Percentiles rank a stretch among this genome's conserved stretches.
These are phyloP conservation scores for Diabrotica virgifera DNA, from an alignment of 1,140 invertebrate species.

Conservation along the genomic window DNA sequence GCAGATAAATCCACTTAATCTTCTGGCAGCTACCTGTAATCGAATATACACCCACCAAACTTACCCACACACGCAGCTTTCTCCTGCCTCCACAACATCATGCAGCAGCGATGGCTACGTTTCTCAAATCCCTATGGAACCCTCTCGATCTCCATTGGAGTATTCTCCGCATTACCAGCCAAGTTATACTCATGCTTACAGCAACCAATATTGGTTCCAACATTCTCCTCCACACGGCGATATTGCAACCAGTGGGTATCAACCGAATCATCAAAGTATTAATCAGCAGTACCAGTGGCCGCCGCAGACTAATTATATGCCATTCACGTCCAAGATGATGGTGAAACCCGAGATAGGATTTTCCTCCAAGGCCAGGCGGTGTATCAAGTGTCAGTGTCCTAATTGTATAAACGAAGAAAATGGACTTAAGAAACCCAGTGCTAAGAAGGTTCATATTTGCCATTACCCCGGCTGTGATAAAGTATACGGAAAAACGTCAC, in stretches of 20 bases:
- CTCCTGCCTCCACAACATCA: conserved; percentile 42
- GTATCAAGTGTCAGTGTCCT: conserved; percentile 63
- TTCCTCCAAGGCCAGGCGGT: conserved; percentile 38
- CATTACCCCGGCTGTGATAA: conserved; percentile 89
- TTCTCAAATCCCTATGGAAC: conserved; percentile 39
- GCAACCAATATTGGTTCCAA: conserved; percentile 44
- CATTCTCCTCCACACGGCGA: conserved; percentile 45
- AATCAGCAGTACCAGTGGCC: conserved; percentile 34
- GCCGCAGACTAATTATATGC: conserved; percentile 35
- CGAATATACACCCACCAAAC: conserved; percentile 39
- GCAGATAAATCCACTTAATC: conserved; percentile 41
- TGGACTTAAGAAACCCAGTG: conserved; percentile 58
- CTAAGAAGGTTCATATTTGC: conserved; percentile 81
- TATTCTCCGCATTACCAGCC: conserved; percentile 45
- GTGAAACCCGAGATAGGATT: conserved; percentile 39
- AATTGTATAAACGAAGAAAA: conserved; percentile 68
- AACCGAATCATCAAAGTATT: conserved; percentile 37
- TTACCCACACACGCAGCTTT: conserved; percentile 35
- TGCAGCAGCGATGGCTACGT: conserved; percentile 43
- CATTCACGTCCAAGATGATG: conserved; percentile 33
- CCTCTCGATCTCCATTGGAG: conserved; percentile 39
- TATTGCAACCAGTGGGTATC: conserved; percentile 41
- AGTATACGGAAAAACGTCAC: conserved; percentile 88
- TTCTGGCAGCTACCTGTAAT: conserved; percentile 40
- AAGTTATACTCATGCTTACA: conserved; percentile 34